phyloP scores from a whole-genome alignment of 1,140 invertebrate species.

The Atta cephalotes region DNA sequence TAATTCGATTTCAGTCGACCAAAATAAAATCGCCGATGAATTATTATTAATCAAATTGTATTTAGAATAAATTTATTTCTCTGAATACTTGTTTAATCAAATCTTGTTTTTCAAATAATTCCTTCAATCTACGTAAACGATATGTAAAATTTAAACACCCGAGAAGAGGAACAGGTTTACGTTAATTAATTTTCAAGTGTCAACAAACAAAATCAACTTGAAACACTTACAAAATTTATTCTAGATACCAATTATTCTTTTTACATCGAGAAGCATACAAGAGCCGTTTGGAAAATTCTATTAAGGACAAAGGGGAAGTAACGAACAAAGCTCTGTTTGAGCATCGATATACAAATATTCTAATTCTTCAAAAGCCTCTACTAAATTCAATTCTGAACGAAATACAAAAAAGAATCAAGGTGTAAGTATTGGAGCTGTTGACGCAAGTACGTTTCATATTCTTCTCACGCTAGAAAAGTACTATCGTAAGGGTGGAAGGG shows the following conservation, averaged over 20 bases:
- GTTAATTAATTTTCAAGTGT: background rate
- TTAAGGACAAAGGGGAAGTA: background rate
- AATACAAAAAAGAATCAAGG: background rate
- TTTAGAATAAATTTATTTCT: too few species aligned
- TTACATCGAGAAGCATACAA: background rate
- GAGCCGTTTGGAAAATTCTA: background rate
- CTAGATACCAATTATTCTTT: too few species aligned
- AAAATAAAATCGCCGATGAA: background rate
- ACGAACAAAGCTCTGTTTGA: constrained; percentile 9
- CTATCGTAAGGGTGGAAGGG: constrained; percentile 14
- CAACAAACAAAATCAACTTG: background rate
- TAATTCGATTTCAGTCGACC: background rate
- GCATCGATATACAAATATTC: background rate
- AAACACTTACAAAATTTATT: background rate
- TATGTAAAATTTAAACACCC: background rate
- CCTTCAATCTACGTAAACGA: background rate
- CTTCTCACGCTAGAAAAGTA: constrained; percentile 29
- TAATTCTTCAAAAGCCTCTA: background rate
- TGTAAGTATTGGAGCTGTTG: background rate
- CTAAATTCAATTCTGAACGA: background rate
- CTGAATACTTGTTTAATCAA: background rate
- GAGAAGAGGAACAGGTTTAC: background rate
- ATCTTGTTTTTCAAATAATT: background rate
- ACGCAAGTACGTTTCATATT: background rate
- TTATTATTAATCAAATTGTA: too few species aligned